phyloP scores from a whole-genome alignment of 1,140 invertebrate species.

The Asbolus verrucosus region DNA sequence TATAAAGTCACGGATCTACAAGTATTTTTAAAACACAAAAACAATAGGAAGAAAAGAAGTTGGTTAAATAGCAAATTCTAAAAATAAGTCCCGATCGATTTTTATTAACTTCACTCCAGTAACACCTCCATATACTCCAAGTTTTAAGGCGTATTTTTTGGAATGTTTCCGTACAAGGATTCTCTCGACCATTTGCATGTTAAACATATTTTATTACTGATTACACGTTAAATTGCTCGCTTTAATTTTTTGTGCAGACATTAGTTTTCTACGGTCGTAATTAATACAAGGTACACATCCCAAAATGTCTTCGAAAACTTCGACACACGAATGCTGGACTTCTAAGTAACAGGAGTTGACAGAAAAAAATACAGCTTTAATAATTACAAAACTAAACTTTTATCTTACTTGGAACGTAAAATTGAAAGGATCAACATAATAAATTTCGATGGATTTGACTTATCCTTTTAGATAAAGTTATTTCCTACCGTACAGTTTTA shows the following conservation, averaged over 20 bases:
- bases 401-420: too few relatives aligned
- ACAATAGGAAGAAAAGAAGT: neutral
- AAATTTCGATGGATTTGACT: too few relatives aligned
- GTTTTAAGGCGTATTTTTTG: slow-evolving; percentile 24
- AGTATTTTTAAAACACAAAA: neutral
- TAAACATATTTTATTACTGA: slow-evolving; percentile 28
- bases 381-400: too few relatives aligned
- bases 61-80: slow-evolving; percentile 5
- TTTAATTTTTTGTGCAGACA: slow-evolving; percentile 7
- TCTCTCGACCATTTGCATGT: slow-evolving; percentile 15
- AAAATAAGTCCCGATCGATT: slow-evolving; percentile 19
- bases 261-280: too few relatives aligned
- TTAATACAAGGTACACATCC: too few relatives aligned
- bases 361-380: too few relatives aligned
- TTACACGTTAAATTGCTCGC: slow-evolving; percentile 22
- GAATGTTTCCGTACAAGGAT: slow-evolving; percentile 21
- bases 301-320: too few relatives aligned
- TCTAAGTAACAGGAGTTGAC: too few relatives aligned
- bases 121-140: slow-evolving; percentile 6
- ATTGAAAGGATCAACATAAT: too few relatives aligned
- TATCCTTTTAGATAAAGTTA: too few relatives aligned
- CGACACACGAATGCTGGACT: too few relatives aligned
- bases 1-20: neutral
- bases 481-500: too few relatives aligned
- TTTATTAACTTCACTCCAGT: slow-evolving; percentile 16